These are phyloP conservation scores for Leucophenga maculata DNA, from an alignment of 2,888 invertebrate species.

Conservation along the genomic window DNA sequence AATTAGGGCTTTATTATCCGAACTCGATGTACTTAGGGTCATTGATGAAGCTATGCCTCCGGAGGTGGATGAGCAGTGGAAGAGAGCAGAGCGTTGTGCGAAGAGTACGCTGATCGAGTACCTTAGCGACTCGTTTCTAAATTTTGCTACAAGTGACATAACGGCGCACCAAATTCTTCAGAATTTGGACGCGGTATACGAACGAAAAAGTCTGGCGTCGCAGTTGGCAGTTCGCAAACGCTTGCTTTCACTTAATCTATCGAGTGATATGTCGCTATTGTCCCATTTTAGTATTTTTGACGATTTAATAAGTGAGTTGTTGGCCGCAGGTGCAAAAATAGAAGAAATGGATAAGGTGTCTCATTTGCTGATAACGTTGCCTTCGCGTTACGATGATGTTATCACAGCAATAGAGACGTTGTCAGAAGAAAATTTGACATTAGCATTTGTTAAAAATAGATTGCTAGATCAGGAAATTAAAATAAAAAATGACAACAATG, in stretches of 20 bases:
- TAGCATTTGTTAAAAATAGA: conserved; percentile 62
- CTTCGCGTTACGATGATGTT: conserved; percentile 26
- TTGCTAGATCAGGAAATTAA: too few species aligned
- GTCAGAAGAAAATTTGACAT: conserved; percentile 36
- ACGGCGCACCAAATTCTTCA: conserved; percentile 36
- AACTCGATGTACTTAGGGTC: neutral
- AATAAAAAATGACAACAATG: too few species aligned
- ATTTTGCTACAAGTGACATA: conserved; percentile 31
- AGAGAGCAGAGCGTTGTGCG: conserved; percentile 32
- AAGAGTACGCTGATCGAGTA: too few species aligned
- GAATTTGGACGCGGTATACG: conserved; percentile 36
- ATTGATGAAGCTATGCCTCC: neutral
- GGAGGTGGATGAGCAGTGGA: conserved; percentile 26
- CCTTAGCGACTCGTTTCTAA: conserved; percentile 39
- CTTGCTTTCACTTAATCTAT: conserved; percentile 34
- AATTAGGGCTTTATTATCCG: neutral
- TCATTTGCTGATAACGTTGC: neutral
- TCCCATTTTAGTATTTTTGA: conserved; percentile 42
- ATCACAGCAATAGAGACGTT: conserved; percentile 30
- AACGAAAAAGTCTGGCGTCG: conserved; percentile 37
- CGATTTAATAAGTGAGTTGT: conserved; percentile 33
- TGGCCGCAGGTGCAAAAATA: conserved; percentile 14
- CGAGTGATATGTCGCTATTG: conserved; percentile 30
- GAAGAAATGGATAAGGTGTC: conserved; percentile 7
- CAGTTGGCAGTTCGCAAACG: conserved; percentile 36